Conservation (phyloP, 2,888 invertebrate genomes). For the Erebia palarica region DNA sequence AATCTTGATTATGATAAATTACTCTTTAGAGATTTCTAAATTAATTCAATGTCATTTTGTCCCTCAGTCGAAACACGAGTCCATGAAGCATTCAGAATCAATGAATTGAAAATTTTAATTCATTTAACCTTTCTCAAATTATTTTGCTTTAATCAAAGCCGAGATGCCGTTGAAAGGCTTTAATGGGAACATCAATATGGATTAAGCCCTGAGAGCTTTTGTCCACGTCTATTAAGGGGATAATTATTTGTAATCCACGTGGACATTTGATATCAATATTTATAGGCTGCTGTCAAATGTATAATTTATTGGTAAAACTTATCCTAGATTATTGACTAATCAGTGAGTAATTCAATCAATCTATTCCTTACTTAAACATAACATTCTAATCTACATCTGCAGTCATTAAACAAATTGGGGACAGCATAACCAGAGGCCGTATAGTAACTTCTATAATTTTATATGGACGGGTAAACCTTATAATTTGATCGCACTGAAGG, state of each 20-base stretch:
- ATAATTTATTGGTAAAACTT: conserved; percentile 55
- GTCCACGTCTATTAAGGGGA: conserved; percentile 54
- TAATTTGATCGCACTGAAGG: too few species aligned
- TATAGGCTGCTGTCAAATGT: conserved; percentile 52
- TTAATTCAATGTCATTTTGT: conserved; percentile 4
- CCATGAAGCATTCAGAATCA: conserved; percentile 59
- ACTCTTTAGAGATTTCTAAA: background rate
- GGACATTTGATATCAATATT: conserved; percentile 57
- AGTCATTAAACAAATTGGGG: too few species aligned
- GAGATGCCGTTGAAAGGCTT: conserved; percentile 60
- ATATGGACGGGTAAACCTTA: too few species aligned
- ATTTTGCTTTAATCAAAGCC: conserved; percentile 60
- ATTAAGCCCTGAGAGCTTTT: conserved; percentile 49
- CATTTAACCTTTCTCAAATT: conserved; percentile 52
- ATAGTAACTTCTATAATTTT: too few species aligned
- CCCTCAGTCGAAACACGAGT: conserved; percentile 9
- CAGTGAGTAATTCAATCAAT: background rate
- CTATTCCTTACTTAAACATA: background rate
- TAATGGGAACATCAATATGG: conserved; percentile 70
- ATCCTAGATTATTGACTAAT: conserved; percentile 43
- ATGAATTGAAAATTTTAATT: conserved; percentile 58
- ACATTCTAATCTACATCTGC: too few species aligned
- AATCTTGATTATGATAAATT: conserved; percentile 8
- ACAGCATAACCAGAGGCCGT: too few species aligned
- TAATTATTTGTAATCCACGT: conserved; percentile 63